Conservation (phyloP, 2,113 vertebrate genomes). For the Varanus salvator region DNA sequence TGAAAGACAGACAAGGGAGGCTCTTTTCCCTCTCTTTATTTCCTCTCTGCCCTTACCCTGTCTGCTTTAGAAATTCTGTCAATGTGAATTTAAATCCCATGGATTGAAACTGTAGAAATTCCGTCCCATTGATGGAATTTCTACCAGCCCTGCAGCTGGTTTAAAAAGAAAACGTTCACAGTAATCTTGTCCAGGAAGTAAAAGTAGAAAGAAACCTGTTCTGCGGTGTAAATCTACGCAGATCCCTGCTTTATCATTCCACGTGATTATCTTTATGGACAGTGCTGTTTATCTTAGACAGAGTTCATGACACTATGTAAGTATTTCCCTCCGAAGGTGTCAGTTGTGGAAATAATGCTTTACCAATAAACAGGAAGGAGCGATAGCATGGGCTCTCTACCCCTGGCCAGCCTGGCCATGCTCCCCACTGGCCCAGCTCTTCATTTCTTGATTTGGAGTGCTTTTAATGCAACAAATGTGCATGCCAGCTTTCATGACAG, state of each 20-base stretch:
- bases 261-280: neutral
- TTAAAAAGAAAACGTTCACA: neutral
- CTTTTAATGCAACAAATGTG: too few relatives aligned
- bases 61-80: neutral
- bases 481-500: too few relatives aligned
- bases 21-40: too few relatives aligned
- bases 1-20: too few relatives aligned
- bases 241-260: constrained; percentile 30
- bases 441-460: too few relatives aligned
- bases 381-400: neutral
- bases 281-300: constrained; percentile 41
- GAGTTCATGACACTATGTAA: neutral
- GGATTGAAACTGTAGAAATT: too few relatives aligned
- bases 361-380: neutral
- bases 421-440: neutral
- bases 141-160: neutral
- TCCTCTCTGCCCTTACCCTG: too few relatives aligned
- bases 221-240: constrained; percentile 29
- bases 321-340: neutral
- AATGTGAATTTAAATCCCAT: too few relatives aligned
- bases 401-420: neutral
- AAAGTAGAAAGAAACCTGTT: neutral
- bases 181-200: neutral
- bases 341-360: neutral
- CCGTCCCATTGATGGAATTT: neutral